phyloP scores from a whole-genome alignment of 2,113 vertebrate species.

The Podilymbus podiceps region DNA sequence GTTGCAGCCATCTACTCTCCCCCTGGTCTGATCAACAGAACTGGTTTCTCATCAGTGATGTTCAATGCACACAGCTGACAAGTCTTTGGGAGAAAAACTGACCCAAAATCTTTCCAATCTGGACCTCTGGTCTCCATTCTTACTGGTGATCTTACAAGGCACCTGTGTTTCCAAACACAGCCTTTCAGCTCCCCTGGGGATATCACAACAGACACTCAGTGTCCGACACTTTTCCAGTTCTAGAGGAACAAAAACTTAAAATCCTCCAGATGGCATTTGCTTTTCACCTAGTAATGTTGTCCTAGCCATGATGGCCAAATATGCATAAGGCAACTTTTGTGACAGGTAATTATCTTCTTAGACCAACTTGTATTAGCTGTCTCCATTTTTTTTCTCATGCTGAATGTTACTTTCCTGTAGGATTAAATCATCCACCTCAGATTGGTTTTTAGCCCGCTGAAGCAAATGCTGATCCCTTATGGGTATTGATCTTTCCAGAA shows the following conservation, averaged over 20 bases:
- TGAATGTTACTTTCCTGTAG: background rate
- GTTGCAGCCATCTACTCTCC: accelerated
- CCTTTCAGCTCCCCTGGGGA: background rate
- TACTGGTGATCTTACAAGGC: background rate
- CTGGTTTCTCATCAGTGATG: background rate
- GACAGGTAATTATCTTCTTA: background rate
- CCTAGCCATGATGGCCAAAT: background rate
- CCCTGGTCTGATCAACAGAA: background rate
- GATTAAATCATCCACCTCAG: background rate
- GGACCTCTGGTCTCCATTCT: background rate
- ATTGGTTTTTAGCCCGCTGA: background rate
- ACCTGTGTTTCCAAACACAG: background rate
- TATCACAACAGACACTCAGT: background rate
- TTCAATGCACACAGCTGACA: background rate
- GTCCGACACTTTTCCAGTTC: background rate
- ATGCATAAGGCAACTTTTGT: background rate
- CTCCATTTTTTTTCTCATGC: background rate
- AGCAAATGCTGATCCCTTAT: background rate
- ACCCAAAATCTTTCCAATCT: background rate
- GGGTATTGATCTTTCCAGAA: background rate
- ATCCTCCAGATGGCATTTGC: background rate
- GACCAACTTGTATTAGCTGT: background rate
- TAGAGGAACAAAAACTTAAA: background rate
- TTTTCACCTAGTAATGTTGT: background rate
- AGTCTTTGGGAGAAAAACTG: background rate